Evolutionary conservation across 2,113 vertebrate species (phyloP).

Genomic region (Lasiurus cinereus): DNA sequence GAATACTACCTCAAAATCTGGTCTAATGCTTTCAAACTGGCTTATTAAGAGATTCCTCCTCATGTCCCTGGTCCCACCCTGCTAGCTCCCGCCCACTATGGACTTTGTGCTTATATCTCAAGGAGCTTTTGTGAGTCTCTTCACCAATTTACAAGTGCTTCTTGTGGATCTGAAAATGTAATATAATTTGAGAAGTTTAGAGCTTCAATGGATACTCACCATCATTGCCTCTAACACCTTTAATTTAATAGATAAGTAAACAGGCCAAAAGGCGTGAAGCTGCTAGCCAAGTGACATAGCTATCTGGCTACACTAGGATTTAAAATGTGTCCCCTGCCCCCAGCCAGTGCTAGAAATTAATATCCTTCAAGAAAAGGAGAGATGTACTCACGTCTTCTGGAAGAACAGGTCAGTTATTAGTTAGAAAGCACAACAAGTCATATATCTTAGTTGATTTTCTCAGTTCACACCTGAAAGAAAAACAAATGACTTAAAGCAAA

Average conservation of each 20-base stretch:
- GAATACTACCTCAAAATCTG: not conserved
- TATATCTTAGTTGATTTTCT: not conserved
- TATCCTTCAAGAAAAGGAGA: not conserved
- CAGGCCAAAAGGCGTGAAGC: not conserved
- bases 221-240: not conserved
- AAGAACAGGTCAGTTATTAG: not conserved
- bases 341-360: not conserved
- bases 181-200: not conserved
- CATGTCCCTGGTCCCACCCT: too few relatives aligned
- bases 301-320: not conserved
- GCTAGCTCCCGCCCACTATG: not conserved
- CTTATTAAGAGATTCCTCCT: not conserved
- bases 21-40: not conserved
- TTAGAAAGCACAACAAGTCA: not conserved
- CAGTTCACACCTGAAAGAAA: not conserved
- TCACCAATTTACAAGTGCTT: not conserved
- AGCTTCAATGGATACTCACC: not conserved
- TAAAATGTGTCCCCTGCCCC: not conserved
- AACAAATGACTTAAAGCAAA: not conserved
- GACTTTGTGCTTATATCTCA: not conserved
- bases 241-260: slow-evolving; percentile 22
- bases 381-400: not conserved
- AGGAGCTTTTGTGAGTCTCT: not conserved
- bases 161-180: not conserved
- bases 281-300: not conserved